phyloP scores from a whole-genome alignment of 2,888 invertebrate species.

The Oasisia sp. region DNA sequence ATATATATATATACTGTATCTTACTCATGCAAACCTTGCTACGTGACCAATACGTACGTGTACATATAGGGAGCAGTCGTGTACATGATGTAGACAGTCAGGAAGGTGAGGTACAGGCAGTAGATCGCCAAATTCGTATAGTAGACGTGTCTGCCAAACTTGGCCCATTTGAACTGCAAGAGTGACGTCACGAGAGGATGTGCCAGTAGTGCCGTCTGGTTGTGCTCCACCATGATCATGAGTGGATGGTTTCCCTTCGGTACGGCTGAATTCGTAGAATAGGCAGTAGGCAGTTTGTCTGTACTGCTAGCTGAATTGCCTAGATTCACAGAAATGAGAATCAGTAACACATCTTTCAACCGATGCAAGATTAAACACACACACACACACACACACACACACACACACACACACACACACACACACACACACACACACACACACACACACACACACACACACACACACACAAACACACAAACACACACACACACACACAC shows the following conservation, averaged over 20 bases:
- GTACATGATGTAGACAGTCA: slow-evolving; percentile 65
- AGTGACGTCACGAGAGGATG: slow-evolving; percentile 67
- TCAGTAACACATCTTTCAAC: not conserved
- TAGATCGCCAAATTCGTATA: slow-evolving; percentile 67
- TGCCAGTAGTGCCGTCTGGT: slow-evolving; percentile 64
- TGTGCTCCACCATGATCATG: slow-evolving; percentile 63
- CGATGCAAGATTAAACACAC: not conserved
- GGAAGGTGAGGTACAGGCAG: slow-evolving; percentile 64
- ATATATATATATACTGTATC: not conserved
- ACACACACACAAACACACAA: not conserved
- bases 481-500: slow-evolving; percentile 68
- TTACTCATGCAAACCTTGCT: not conserved
- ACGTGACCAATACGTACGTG: not conserved
- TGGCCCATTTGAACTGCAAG: slow-evolving; percentile 68
- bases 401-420: no score
- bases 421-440: no score
- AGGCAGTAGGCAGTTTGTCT: slow-evolving; percentile 45
- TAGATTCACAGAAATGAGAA: not conserved
- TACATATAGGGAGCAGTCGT: slow-evolving; percentile 20
- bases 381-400: no score
- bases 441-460: no score
- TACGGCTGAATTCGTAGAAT: slow-evolving; percentile 57
- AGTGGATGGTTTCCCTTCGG: slow-evolving; percentile 65
- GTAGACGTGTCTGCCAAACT: slow-evolving; percentile 67
- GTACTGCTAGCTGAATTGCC: not conserved